A percentile compares a stretch with the other conserved stretches of the same genome.
These are phyloP conservation scores for Octopus sinensis DNA, from an alignment of 1,140 invertebrate genomes.

Conservation along the genomic window DNA sequence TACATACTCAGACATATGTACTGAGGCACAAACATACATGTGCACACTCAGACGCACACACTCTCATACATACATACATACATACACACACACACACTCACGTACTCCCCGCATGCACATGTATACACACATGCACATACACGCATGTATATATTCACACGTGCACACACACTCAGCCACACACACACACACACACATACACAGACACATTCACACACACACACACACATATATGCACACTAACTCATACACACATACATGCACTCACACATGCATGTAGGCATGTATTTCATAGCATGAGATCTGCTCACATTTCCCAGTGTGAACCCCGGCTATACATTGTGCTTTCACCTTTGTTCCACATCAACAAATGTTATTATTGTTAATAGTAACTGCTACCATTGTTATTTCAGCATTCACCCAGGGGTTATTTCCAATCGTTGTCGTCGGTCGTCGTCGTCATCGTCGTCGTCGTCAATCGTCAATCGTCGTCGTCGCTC, in stretches of 20 bases:
- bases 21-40: neutral
- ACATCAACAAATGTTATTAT: too few relatives aligned
- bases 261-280: too few relatives aligned
- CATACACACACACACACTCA: neutral
- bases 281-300: too few relatives aligned
- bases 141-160: neutral
- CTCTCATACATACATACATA: neutral
- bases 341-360: too few relatives aligned
- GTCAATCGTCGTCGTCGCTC: too few relatives aligned
- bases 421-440: too few relatives aligned
- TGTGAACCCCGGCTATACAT: too few relatives aligned
- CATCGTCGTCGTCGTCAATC: too few relatives aligned
- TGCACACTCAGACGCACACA: neutral
- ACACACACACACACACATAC: neutral
- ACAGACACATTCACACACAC: neutral
- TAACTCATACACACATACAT: neutral
- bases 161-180: neutral
- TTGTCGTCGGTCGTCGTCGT: too few relatives aligned
- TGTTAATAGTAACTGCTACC: too few relatives aligned
- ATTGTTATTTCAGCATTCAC: too few relatives aligned
- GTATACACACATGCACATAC: neutral
- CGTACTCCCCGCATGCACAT: neutral
- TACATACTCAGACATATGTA: neutral
- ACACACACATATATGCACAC: neutral
- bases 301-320: too few relatives aligned